Percentiles rank a stretch among this genome's conserved stretches.
These are phyloP conservation scores for Carollia perspicillata DNA, from an alignment of 2,113 vertebrate genomes.

Conservation along the genomic window DNA sequence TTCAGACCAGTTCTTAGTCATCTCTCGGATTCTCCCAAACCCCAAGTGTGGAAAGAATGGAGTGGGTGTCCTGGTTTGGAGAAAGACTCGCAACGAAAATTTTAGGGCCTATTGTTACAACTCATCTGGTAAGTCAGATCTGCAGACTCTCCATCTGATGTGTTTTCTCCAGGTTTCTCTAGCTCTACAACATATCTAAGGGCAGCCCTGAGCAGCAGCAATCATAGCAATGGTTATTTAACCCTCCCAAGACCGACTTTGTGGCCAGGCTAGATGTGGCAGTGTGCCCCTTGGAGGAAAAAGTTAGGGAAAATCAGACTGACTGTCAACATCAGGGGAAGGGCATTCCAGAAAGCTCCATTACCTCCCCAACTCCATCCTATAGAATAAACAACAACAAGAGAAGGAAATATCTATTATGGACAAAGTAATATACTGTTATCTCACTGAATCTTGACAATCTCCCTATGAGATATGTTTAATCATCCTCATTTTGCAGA, in stretches of 20 bases:
- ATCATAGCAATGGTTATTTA: neutral
- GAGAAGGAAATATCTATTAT: neutral
- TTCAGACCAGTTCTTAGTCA: slow-evolving; percentile 83
- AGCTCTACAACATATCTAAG: neutral
- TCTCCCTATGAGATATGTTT: neutral
- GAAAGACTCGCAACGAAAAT: fast-evolving
- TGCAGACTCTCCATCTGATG: neutral
- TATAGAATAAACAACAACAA: slow-evolving; percentile 17
- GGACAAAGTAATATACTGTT: neutral
- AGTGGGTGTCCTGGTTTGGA: slow-evolving; percentile 85
- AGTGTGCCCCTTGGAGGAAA: neutral
- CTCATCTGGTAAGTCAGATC: slow-evolving; percentile 86
- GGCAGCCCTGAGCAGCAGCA: neutral
- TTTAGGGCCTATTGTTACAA: slow-evolving; percentile 90
- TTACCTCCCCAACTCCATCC: neutral
- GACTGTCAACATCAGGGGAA: neutral
- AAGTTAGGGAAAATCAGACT: neutral
- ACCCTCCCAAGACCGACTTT: neutral
- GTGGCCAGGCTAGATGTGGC: neutral
- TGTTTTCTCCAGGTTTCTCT: neutral
- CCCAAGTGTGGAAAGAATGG: slow-evolving; percentile 85
- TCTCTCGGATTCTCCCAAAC: slow-evolving; percentile 86
- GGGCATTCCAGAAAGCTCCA: neutral
- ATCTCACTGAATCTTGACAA: neutral
- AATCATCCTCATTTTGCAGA: neutral